phyloP scores from a whole-genome alignment of 2,888 invertebrate genomes.

The Cosmopolites sordidus region DNA sequence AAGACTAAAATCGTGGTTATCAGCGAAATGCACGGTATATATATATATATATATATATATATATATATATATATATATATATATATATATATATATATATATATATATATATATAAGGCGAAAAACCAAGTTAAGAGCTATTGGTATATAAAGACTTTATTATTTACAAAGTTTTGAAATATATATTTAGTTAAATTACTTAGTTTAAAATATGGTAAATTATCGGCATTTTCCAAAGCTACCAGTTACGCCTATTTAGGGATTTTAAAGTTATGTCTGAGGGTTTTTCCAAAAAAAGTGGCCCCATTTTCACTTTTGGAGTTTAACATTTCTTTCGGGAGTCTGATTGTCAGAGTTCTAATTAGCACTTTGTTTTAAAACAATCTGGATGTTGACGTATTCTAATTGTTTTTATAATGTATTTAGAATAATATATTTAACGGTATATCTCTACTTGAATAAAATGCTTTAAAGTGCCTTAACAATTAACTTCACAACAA shows the following conservation, averaged over 20 bases:
- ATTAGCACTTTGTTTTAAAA: neutral
- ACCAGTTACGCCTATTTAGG: neutral
- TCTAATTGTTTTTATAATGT: neutral
- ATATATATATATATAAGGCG: slow-evolving; percentile 15
- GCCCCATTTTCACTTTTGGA: slow-evolving; percentile 2
- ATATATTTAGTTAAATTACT: slow-evolving; percentile 21
- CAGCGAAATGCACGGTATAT: slow-evolving; percentile 20
- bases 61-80: slow-evolving; percentile 7
- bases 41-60: slow-evolving; percentile 1
- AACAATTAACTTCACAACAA: neutral
- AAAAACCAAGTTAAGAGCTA: slow-evolving; percentile 25
- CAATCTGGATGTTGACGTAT: neutral
- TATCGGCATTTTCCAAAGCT: slow-evolving; percentile 12
- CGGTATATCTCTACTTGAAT: neutral
- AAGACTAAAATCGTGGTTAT: slow-evolving; percentile 15
- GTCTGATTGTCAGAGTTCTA: slow-evolving; percentile 15
- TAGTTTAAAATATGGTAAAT: slow-evolving; percentile 11
- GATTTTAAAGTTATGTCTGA: slow-evolving; percentile 10
- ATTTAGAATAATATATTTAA: neutral
- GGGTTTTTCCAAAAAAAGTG: slow-evolving; percentile 15
- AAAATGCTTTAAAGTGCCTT: neutral
- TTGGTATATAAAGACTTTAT: slow-evolving; percentile 25
- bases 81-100: slow-evolving; percentile 7
- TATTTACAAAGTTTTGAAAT: slow-evolving; percentile 26
- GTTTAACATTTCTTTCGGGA: neutral